phyloP scores from a whole-genome alignment of 92 coral and sea anemone species.

The Phenganax subtilis region DNA sequence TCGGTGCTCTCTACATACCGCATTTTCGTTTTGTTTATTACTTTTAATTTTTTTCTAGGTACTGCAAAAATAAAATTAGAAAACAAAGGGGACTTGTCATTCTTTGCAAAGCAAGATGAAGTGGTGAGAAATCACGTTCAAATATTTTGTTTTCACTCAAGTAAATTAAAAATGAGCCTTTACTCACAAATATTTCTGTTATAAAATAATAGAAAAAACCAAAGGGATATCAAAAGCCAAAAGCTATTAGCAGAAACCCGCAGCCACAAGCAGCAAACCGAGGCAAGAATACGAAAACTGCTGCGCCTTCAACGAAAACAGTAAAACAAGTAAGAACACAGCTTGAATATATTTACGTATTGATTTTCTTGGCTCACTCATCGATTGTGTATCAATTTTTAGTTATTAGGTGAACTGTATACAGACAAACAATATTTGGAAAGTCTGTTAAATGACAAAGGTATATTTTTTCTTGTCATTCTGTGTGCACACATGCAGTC shows the following conservation, averaged over 20 bases:
- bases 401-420: constrained; percentile 86
- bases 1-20: neutral
- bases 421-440: constrained; percentile 80
- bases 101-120: constrained; percentile 99
- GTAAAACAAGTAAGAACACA: constrained; percentile 62
- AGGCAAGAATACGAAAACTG: constrained; percentile 72
- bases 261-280: constrained; percentile 72
- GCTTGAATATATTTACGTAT: neutral
- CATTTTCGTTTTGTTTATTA: neutral
- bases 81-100: constrained; percentile 95
- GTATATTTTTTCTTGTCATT: constrained; percentile 29
- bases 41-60: constrained; percentile 42
- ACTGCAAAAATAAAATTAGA: constrained; percentile 88
- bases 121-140: constrained; percentile 52
- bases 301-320: constrained; percentile 75
- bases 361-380: neutral
- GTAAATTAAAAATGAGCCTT: neutral
- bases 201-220: constrained; percentile 68
- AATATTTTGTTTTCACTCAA: neutral
- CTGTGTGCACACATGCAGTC: no score
- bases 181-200: neutral
- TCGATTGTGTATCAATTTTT: constrained; percentile 27
- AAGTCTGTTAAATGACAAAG: constrained; percentile 67
- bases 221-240: constrained; percentile 91
- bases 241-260: constrained; percentile 72